Evolutionary conservation across 2,113 vertebrate genomes (phyloP).

Genomic region (Upupa epops): DNA sequence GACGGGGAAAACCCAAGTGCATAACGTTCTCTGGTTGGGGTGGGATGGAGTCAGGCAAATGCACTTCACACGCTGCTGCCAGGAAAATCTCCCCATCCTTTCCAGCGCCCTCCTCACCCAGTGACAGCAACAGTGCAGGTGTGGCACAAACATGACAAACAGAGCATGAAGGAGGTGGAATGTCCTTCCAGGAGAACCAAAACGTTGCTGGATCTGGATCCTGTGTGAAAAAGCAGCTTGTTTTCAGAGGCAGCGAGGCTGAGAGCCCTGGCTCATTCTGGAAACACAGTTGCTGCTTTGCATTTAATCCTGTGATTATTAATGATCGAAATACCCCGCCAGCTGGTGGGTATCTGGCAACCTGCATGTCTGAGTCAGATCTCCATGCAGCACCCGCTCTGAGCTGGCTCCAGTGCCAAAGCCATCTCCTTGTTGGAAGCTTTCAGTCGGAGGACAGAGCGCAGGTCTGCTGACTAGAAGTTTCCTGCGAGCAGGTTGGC

Average conservation of each 20-base stretch:
- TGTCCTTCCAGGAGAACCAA: neutral
- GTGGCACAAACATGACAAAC: rapidly evolving
- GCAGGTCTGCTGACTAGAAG: neutral
- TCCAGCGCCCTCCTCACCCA: neutral
- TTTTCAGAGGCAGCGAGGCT: neutral
- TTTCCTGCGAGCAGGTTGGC: neutral
- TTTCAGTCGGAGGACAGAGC: neutral
- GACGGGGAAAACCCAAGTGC: neutral
- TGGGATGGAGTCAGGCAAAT: neutral
- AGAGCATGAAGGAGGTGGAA: neutral
- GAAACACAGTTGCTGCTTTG: neutral
- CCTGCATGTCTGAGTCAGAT: neutral
- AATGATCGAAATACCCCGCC: neutral
- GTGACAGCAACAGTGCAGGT: neutral
- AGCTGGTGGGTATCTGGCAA: slow-evolving; percentile 33
- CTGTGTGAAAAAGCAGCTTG: neutral
- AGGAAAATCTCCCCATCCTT: neutral
- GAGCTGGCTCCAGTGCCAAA: neutral
- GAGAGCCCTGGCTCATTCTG: neutral
- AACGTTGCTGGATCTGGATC: neutral
- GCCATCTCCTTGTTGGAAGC: neutral
- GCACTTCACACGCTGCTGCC: neutral
- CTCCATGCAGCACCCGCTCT: rapidly evolving
- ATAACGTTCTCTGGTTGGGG: neutral
- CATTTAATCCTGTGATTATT: slow-evolving; percentile 8